These are phyloP conservation scores for Drosophila ohnishii DNA, from an alignment of 1,140 invertebrate species.

Conservation along the genomic window DNA sequence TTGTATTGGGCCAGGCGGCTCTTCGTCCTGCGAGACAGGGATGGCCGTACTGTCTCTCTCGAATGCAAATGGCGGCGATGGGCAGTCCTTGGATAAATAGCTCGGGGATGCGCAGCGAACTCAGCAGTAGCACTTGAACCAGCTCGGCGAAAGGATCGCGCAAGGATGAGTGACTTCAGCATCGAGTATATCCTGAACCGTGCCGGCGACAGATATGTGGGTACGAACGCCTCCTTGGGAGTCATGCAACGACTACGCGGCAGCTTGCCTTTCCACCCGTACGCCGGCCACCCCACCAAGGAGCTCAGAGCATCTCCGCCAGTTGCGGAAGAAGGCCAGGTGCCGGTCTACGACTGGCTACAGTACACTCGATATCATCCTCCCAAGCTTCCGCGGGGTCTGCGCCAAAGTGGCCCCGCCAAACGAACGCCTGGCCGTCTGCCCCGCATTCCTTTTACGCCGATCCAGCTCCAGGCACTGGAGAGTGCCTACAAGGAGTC, in stretches of 20 bases:
- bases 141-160: conserved; percentile 48
- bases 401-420: conserved; percentile 57
- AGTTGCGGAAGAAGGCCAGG: conserved; percentile 29
- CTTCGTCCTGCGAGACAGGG: conserved; percentile 40
- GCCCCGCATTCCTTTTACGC: conserved; percentile 84
- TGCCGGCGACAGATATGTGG: conserved; percentile 82
- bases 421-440: conserved; percentile 85
- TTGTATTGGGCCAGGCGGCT: conserved; percentile 29
- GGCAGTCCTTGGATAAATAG: conserved; percentile 62
- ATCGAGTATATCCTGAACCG: conserved; percentile 84
- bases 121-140: conserved; percentile 58
- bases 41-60: conserved; percentile 27
- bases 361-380: conserved; percentile 90
- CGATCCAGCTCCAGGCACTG: conserved; percentile 83
- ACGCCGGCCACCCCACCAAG: conserved; percentile 30
- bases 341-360: conserved; percentile 85
- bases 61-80: conserved; percentile 57
- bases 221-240: conserved; percentile 69
- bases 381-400: conserved; percentile 87
- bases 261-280: conserved; percentile 52
- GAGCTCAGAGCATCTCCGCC: conserved; percentile 35
- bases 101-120: conserved; percentile 37
- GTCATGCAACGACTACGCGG: conserved; percentile 51
- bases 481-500: conserved; percentile 84
- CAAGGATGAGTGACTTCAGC: conserved; percentile 83